Percentiles rank a stretch among this genome's conserved stretches.
phyloP scores from a whole-genome alignment of 2,888 invertebrate genomes.

The Drosophila lutescens region DNA sequence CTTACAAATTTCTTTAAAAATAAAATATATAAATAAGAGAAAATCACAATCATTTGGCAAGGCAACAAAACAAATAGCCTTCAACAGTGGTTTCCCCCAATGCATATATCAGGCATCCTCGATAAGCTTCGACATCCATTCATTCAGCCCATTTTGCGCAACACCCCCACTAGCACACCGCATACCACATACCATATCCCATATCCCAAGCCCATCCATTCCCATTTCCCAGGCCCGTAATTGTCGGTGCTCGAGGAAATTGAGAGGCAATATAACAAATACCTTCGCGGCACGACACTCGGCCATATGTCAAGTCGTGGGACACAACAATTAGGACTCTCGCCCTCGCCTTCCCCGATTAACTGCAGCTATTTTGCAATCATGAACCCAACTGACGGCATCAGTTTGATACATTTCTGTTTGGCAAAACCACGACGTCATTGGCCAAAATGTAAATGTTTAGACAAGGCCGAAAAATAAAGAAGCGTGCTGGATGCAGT shows the following conservation, averaged over 20 bases:
- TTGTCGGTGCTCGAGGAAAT: constrained; percentile 29
- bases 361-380: constrained; percentile 49
- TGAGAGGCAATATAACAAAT: constrained; percentile 55
- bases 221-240: constrained; percentile 7
- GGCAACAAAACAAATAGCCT: no score
- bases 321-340: constrained; percentile 49
- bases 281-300: constrained; percentile 55
- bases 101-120: neutral
- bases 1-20: no score
- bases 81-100: no score
- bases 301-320: constrained; percentile 52
- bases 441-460: constrained; percentile 74
- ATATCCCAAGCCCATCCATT: no score
- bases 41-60: no score
- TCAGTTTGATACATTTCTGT: constrained; percentile 28
- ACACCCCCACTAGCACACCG: constrained; percentile 2
- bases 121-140: constrained; percentile 7
- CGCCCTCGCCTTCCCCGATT: neutral
- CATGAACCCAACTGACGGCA: constrained; percentile 56
- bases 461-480: constrained; percentile 63
- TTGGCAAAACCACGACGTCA: constrained; percentile 62
- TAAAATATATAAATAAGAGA: no score
- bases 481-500: constrained; percentile 2
- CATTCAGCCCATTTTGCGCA: neutral
- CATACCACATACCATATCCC: neutral